A percentile compares a stretch with the other conserved stretches of the same genome.
Conservation (phyloP, 2,797 vertebrate species). For the Sardinella longiceps region DNA sequence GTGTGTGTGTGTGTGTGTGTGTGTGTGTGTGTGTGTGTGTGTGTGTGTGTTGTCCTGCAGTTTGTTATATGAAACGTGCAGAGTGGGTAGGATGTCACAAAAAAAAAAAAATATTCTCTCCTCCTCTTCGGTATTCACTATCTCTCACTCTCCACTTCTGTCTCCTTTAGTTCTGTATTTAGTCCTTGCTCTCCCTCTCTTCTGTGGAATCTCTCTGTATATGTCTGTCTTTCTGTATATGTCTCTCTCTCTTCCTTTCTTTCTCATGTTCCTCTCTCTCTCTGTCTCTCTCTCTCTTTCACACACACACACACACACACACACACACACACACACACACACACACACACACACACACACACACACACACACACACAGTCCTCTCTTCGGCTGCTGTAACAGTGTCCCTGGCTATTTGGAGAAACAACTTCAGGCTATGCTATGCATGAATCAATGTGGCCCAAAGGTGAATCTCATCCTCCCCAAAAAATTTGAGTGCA, state of each 20-base stretch:
- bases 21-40: constrained; percentile 40
- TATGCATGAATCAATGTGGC: constrained; percentile 2
- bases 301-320: neutral
- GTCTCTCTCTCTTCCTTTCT: neutral
- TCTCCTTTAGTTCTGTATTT: neutral
- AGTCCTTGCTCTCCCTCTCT: neutral
- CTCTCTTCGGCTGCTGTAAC: neutral
- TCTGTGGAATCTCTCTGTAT: neutral
- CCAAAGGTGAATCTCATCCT: neutral
- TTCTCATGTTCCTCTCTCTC: neutral
- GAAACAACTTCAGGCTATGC: neutral
- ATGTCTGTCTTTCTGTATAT: neutral
- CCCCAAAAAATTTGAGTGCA: neutral
- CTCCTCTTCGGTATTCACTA: neutral
- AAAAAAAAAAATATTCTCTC: constrained; percentile 38
- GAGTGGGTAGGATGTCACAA: constrained; percentile 51
- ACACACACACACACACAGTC: neutral
- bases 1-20: constrained; percentile 37
- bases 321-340: neutral
- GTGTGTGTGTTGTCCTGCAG: constrained; percentile 50
- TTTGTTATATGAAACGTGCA: constrained; percentile 56
- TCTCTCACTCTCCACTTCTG: neutral
- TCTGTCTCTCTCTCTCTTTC: neutral
- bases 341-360: neutral
- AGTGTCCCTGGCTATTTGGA: neutral